These are phyloP conservation scores for Eupithecia exiguata DNA, from an alignment of 2,888 invertebrate genomes.

Conservation along the genomic window DNA sequence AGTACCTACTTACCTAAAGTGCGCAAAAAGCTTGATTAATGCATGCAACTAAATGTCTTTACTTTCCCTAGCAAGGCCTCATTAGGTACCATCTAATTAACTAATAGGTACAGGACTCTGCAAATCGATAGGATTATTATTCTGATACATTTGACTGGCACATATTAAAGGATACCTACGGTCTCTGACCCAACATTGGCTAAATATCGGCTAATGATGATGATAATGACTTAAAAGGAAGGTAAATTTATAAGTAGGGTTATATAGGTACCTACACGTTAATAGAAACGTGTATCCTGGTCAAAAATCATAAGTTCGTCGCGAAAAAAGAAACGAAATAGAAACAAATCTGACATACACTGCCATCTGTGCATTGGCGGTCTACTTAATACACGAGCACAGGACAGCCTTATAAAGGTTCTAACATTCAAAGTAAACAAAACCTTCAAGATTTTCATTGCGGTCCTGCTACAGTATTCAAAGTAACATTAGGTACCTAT, in stretches of 20 bases:
- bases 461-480: not conserved
- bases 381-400: slow-evolving; percentile 15
- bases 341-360: not conserved
- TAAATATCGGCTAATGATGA: not conserved
- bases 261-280: not conserved
- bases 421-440: not conserved
- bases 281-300: not conserved
- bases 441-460: not conserved
- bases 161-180: not conserved
- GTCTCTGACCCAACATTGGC: not conserved
- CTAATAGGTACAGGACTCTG: not conserved
- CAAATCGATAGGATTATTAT: not conserved
- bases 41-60: not conserved
- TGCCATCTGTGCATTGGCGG: slow-evolving; percentile 24
- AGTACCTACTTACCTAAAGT: not conserved
- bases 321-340: not conserved
- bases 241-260: not conserved
- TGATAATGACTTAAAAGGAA: not conserved
- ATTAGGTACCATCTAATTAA: not conserved
- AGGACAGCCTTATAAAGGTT: slow-evolving; percentile 20
- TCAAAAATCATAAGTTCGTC: not conserved
- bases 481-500: not conserved
- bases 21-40: slow-evolving; percentile 17
- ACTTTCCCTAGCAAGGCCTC: not conserved
- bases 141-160: not conserved